phyloP scores from a whole-genome alignment of 2,113 vertebrate species.

The Epinephelus cyanopodus region DNA sequence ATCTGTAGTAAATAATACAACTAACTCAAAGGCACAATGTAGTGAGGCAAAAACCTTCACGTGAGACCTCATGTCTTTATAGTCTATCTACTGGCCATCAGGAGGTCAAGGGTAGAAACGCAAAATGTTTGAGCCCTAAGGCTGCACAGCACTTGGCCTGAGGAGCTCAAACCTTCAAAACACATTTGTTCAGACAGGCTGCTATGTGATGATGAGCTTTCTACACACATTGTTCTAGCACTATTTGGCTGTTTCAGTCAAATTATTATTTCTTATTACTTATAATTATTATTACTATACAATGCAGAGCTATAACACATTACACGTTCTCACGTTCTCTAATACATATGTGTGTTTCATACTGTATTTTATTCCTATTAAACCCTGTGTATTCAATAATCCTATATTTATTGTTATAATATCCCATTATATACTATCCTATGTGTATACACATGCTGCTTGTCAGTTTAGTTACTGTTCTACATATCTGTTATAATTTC shows the following conservation, averaged over 20 bases:
- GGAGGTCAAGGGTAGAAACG: not conserved
- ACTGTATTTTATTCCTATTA: not conserved
- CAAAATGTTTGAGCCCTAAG: slow-evolving; percentile 6
- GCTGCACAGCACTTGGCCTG: not conserved
- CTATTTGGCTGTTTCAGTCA: not conserved
- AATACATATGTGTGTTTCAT: not conserved
- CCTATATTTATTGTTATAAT: no score
- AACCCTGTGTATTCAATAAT: not conserved
- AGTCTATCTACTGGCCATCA: not conserved
- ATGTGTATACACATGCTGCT: not conserved
- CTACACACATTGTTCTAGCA: not conserved
- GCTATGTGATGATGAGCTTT: not conserved
- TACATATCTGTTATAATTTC: no score
- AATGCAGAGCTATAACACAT: not conserved
- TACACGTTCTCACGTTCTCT: not conserved
- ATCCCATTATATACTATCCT: not conserved
- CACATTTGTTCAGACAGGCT: not conserved
- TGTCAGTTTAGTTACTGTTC: not conserved
- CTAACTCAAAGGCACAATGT: not conserved
- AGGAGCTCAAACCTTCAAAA: slow-evolving; percentile 14
- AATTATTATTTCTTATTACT: not conserved
- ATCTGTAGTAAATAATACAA: not conserved
- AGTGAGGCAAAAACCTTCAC: not conserved
- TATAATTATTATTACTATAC: not conserved
- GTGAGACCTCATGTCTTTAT: slow-evolving; percentile 6